Conservation (phyloP, 1,140 invertebrate species). For the Drosophila subpulchrella region DNA sequence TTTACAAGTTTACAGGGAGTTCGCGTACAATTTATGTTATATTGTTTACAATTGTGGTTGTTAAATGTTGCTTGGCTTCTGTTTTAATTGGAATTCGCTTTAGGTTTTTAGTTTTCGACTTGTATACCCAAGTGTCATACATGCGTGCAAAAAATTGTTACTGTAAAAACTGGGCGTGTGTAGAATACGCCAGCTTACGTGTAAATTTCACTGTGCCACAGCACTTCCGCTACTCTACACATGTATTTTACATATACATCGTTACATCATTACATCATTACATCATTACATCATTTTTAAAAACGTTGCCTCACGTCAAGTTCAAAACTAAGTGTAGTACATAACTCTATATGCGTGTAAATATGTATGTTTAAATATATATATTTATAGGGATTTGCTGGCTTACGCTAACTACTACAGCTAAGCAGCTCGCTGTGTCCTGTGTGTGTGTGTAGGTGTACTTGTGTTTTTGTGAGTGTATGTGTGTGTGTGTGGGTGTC, state of each 20-base stretch:
- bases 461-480: constrained; percentile 15
- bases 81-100: constrained; percentile 18
- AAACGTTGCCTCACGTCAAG: constrained; percentile 55
- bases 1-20: constrained; percentile 45
- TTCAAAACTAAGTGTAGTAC: constrained; percentile 60
- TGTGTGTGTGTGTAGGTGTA: constrained; percentile 16
- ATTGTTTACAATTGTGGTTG: constrained; percentile 64
- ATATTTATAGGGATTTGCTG: constrained; percentile 41
- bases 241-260: constrained; percentile 61
- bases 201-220: constrained; percentile 60
- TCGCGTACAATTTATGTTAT: constrained; percentile 56
- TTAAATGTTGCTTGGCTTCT: constrained; percentile 12
- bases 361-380: constrained; percentile 27
- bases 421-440: constrained; percentile 49
- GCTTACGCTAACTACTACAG: constrained; percentile 48
- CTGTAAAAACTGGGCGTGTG: constrained; percentile 65
- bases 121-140: constrained; percentile 39
- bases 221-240: constrained; percentile 31
- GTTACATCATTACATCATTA: too few species aligned
- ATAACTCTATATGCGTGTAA: constrained; percentile 42
- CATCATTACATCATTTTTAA: constrained; percentile 34
- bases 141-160: constrained; percentile 65
- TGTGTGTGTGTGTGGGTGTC: constrained; percentile 30
- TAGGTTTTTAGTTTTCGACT: constrained; percentile 26
- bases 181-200: constrained; percentile 56